Evolutionary conservation across 2,113 vertebrate genomes (phyloP).

Genomic region (Paramormyrops kingsleyae): DNA sequence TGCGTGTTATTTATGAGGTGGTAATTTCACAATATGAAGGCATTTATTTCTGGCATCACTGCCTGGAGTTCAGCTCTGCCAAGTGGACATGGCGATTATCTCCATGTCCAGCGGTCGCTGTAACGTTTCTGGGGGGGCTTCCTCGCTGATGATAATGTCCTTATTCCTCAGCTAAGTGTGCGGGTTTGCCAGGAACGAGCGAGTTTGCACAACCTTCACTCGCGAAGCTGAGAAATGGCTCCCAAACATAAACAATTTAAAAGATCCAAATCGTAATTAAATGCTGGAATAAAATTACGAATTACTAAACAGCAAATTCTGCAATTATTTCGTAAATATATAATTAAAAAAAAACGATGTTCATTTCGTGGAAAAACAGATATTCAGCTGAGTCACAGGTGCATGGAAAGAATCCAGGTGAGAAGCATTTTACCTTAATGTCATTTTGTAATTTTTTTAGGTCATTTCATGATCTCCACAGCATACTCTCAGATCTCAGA

Average conservation of each 20-base stretch:
- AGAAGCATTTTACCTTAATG: neutral
- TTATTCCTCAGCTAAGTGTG: neutral
- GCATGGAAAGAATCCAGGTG: neutral
- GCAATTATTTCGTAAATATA: neutral
- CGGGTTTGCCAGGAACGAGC: neutral
- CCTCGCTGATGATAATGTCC: neutral
- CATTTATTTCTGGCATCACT: conserved; percentile 21
- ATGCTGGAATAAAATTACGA: too few relatives aligned
- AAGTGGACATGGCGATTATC: conserved; percentile 25
- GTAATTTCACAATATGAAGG: conserved; percentile 35
- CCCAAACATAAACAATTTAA: neutral
- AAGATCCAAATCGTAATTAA: neutral
- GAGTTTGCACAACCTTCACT: neutral
- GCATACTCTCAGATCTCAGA: neutral
- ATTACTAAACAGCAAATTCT: neutral
- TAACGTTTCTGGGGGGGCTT: neutral
- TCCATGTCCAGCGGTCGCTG: neutral
- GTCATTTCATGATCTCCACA: neutral
- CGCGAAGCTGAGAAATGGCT: neutral
- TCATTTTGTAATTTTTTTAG: neutral
- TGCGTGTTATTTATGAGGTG: conserved; percentile 41
- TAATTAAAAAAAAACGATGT: neutral
- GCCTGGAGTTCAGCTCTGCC: neutral
- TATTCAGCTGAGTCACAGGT: too few relatives aligned
- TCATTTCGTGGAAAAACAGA: neutral